Base-by-base conservation (phyloP, 2,888 invertebrate species). In the Zele albiditarsus region DNA sequence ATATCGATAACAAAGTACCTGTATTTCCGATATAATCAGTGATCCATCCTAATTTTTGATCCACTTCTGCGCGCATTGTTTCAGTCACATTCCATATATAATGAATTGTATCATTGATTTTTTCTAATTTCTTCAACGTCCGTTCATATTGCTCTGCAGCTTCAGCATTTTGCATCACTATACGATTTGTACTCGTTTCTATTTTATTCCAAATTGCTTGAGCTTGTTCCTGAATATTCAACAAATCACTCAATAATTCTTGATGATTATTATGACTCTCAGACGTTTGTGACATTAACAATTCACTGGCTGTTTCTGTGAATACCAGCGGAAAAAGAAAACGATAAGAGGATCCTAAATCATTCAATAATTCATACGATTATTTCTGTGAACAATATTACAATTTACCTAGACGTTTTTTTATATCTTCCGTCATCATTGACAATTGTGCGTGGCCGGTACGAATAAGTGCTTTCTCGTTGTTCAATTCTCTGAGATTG, bases 401-500 rank as follows among this genome's bases (percentile, higher is more conserved):
- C 4, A 53, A n/a, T 4, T 82, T 85, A 91, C 91, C 91, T 77
- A 93, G 85, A 87, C 91, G 92, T 8, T 84, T 81, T 82, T 90
- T 91, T 57, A 93, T 90, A 74, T 90, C 90, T 78, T 90, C 90
- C 0, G 92, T 91, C 90, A 93, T 90, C 23, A 89, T 80, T 12
- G 91, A 88, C 27, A 93, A 86, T 78, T 92, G 90, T 74, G 89
- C 85, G 81, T 93, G 92, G 2, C 93, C 92, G 28, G 91, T 88
- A 38, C 91, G 89, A 77, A 93, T 93, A 70, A 93, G 84, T 49
- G 91, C 90, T 83, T 92, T 93, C 84, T 93, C 93, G 72, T 91
- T 89, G n/a, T 89, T 88, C 67, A 93, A 86, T 73, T 92, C 90
- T 72, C 89, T 89, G 71, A 93, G 90, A 86, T 93, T 93, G 68